Evolutionary conservation across 2,113 vertebrate genomes (phyloP), one percentile per base, ranked within the genome.

Genomic region (Larimichthys crocea): DNA sequence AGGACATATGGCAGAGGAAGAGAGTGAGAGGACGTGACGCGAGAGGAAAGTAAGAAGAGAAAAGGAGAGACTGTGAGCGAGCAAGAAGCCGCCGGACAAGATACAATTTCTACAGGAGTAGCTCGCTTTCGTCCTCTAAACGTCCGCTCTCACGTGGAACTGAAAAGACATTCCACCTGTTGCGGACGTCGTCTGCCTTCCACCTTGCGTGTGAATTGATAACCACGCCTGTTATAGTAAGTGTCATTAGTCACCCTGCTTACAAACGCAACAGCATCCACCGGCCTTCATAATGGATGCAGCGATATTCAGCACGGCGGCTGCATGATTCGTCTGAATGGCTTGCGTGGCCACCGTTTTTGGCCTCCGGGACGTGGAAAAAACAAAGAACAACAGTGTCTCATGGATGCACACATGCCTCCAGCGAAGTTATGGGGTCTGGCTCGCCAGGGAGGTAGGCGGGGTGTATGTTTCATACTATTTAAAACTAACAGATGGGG

Each of bases 351-450:
- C 17, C 74, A 29, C 35, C n/a, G 2, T 31, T n/a, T 71, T 56
- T 29, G 10, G n/a, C 49, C 59, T 19, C 3, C 0, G 22, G 22
- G 8, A 6, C 19, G 20, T 20, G 22, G 17, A 10, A 17, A 11
- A n/a, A n/a, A n/a, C 22, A 5, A 49, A 22, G 56, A 29, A 72
- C n/a, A 40, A 11, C 24, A 1, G 2, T 62, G 77, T 63, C 72
- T 74, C 60, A 14, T 72, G 57, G 52, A 46, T 59, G 17, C 59
- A 24, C 80, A 72, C 74, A 78, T 80, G 87, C 86, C 69, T n/a
- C 20, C 3, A 31, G 3, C 65, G 2, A 64, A 71, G n/a, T n/a
- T n/a, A 53, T 55, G 46, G 22, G 19, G 44, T 48, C 16, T 67
- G 35, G 74, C 46, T 56, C 9, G n/a, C 10, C 6, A 66, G 48